Evolutionary conservation across 2,797 vertebrate species (phyloP).

Genomic region (Schizopygopsis malacanthus): DNA sequence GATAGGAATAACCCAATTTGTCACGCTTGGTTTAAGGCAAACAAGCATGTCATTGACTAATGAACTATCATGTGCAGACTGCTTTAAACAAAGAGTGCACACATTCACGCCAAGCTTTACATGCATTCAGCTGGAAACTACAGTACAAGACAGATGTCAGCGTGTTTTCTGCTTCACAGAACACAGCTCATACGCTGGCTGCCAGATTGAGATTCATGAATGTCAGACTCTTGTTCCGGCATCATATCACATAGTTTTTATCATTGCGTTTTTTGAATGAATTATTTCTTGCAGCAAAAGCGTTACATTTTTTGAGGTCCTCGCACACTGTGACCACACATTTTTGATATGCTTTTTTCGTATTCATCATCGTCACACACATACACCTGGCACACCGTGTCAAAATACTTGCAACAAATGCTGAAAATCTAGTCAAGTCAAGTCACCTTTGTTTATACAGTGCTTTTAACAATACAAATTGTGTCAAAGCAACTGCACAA

Average conservation of each 20-base stretch:
- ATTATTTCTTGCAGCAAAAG: background rate
- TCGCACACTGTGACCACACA: too few relatives aligned
- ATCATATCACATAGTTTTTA: background rate
- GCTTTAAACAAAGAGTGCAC: constrained; percentile 60
- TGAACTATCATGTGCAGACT: constrained; percentile 62
- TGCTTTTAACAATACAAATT: too few relatives aligned
- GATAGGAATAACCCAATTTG: constrained; percentile 73
- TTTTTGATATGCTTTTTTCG: too few relatives aligned
- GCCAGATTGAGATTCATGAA: constrained; percentile 8
- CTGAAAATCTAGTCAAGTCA: too few relatives aligned
- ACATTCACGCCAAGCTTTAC: constrained; percentile 58
- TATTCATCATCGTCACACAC: too few relatives aligned
- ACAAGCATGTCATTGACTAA: constrained; percentile 67
- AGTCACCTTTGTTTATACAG: too few relatives aligned
- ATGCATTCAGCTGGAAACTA: constrained; percentile 71
- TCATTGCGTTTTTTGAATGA: background rate
- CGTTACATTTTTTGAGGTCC: too few relatives aligned
- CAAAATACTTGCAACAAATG: too few relatives aligned
- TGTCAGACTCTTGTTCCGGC: background rate
- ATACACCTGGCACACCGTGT: too few relatives aligned
- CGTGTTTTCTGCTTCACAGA: constrained; percentile 58
- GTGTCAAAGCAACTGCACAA: too few relatives aligned
- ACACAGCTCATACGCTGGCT: constrained; percentile 58
- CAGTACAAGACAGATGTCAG: constrained; percentile 71
- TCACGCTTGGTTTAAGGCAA: constrained; percentile 69